Base-by-base conservation (phyloP, 2,888 invertebrate genomes). In the Drosophila neutralis region DNA sequence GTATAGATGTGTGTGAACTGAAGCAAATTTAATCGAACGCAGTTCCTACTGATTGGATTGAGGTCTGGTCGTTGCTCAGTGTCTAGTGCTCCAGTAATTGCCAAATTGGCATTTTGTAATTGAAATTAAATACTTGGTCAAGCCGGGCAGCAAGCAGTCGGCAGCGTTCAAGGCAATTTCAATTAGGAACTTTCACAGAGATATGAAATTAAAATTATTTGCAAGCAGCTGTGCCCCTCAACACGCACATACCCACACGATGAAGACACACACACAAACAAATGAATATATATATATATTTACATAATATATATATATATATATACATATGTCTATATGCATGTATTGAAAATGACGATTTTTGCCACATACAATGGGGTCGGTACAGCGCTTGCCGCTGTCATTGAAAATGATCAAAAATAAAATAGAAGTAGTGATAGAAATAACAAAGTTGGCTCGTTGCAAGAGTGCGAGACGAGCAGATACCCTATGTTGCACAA, bases 201-300 rank as follows among this genome's bases (percentile, higher is more conserved):
- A 88, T 88, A 88, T 88, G 75, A 86, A 87, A 87, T 87, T 90
- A 79, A 87, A 87, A 90, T 87, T 76, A 88, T 88, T 90, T 80
- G 73, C 88, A 83, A 74, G 76, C 86, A 86, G 83, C 90, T 86
- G 86, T 66, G 84, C 61, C 64, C 45, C 49, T 48, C 61, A 52
- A 65, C 64, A 53, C 59, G 45, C 60, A 73, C 64, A 45, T 15
- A 45, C 45, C 45, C 45, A 45, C 8, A 45, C 21, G 45, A 21
- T 21, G 45, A 4, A 13, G 13, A 4, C 45, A 15, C 24, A 45
- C 45, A 45, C 1, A 24, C 35, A 11, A 13, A 18, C 36, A 18
- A 38, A 59, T 35, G 38, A 33, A 54, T 15, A 71, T 51, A 52
- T 29, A 51, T 29, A 66, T 29, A 29, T 15, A 68, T 21, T 35